Evolutionary conservation across 2,888 invertebrate genomes (phyloP), one percentile per base, ranked within the genome.

Genomic region (Xanthia togata): DNA sequence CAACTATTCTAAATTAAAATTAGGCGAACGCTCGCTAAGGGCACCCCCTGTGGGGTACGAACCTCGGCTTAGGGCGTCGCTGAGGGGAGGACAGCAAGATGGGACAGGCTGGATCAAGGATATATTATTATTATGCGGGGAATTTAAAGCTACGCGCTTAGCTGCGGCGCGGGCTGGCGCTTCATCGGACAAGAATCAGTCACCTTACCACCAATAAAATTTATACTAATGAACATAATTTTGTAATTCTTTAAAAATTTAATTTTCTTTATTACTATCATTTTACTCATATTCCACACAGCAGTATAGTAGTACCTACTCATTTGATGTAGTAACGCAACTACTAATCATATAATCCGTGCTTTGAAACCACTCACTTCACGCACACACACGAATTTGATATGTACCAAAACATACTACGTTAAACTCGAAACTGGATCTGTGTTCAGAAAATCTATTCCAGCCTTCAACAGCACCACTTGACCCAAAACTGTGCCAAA

Each of bases 401-500:
- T 77, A 76, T 73, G 59, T 70, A 50, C 82, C 70, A 63, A 81
- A 71, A 82, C 59, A 70, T 85, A 59, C 35, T 68, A 81, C 67
- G 38, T 70, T 76, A 44, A 73, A 68, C 47, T 68, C 31, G 57
- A 74, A 84, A 85, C 73, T 53, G 26, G 44, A 70, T 65, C 47
- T 69, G 26, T 38, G 67, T 73, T 76, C 65, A 65, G 73, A 71
- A 83, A 86, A 86, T 83, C 38, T 74, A 83, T 73, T 65, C 65
- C 31, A 31, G 41, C 60, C 64, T 68, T 79, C 79, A 71, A 74
- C 68, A 55, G 55, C n/a, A 59, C 59, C 68, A 73, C 85, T 81
- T 81, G 85, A 73, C 72, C 85, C 70, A 64, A 77, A 86, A 84
- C 67, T 86, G 64, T 57, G 72, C 73, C 78, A 81, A 76, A 86